These are phyloP conservation scores for Drosophila arawakana DNA, from an alignment of 1,140 invertebrate genomes.

Conservation along the genomic window DNA sequence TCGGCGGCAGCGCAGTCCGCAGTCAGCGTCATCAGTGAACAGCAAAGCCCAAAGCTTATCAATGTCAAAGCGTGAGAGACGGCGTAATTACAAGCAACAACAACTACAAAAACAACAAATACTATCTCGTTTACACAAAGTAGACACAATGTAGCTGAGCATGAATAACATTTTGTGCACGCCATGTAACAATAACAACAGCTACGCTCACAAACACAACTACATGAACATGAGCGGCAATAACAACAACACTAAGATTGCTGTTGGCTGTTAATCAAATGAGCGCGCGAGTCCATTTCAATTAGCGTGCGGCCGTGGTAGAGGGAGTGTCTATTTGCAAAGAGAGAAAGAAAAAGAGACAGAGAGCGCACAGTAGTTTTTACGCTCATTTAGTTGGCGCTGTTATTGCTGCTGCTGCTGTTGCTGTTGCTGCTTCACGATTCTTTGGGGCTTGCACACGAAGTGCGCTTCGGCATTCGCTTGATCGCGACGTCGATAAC, in stretches of 20 bases:
- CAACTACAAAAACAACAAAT: constrained; percentile 15
- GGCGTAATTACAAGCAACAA: constrained; percentile 49
- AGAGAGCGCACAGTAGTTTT: constrained; percentile 17
- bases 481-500: constrained; percentile 73
- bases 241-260: constrained; percentile 8
- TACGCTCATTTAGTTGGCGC: constrained; percentile 52
- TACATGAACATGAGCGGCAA: neutral
- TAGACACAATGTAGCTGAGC: constrained; percentile 48
- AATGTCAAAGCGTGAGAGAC: constrained; percentile 64
- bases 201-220: neutral
- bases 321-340: neutral
- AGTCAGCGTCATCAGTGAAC: constrained; percentile 19
- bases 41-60: constrained; percentile 49
- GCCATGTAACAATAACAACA: constrained; percentile 40
- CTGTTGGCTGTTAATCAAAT: constrained; percentile 50
- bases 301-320: constrained; percentile 28
- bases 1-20: constrained; percentile 29
- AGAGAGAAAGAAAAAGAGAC: constrained; percentile 2
- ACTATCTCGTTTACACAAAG: constrained; percentile 41
- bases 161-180: constrained; percentile 47
- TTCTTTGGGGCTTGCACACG: constrained; percentile 64
- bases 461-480: constrained; percentile 53
- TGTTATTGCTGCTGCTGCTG: constrained; percentile 12
- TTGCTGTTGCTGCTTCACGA: constrained; percentile 13
- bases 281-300: constrained; percentile 40